Base-by-base conservation (phyloP, 2,113 vertebrate genomes). In the Trogon melanurus region DNA sequence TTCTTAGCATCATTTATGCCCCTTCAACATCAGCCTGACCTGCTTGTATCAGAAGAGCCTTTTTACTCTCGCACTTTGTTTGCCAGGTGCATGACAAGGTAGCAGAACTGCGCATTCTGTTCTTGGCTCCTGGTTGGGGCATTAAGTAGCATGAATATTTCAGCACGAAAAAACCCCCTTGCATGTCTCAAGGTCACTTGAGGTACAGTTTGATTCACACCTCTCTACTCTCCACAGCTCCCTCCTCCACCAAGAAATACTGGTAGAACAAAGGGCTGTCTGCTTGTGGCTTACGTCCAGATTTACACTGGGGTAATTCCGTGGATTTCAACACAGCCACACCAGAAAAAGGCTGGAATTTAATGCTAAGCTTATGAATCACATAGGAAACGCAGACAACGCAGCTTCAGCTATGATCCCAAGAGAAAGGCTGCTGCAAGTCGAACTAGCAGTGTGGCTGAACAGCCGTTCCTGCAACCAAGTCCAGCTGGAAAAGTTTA, bases 251-350 rank as follows among this genome's bases (percentile, higher is more conserved):
- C 67, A 74, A 85, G 90, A 95, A 78, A 81, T 36, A 67, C 65
- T 61, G 44, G 41, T 34, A 32, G 70, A 95, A 93, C 86, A 96
- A 93, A 75, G 76, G 69, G 64, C 66, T 79, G 36, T 26, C 72
- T 88, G 69, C 76, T 54, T 61, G 50, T 57, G 91, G 86, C 86
- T 75, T 27, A 1, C 0, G 0, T 92, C 91, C 73, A 93, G 79
- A 74, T 88, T n/a, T 74, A 93, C 79, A 83, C 48, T 86, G 64
- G 85, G 94, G 79, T 94, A 94, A 89, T 89, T 93, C 93, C 80
- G 78, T 73, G 87, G 80, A 96, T 96, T 97, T 96, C 93, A 96
- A 93, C 95, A 95, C 45, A 92, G 86, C 86, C 89, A 91, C 83
- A 65, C 88, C 91, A 96, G 93, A 90, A 90, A 93, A 81, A 92